Evolutionary conservation across 2,888 invertebrate species (phyloP), one percentile per base, ranked within the genome.

Genomic region (Drosophila borealis): DNA sequence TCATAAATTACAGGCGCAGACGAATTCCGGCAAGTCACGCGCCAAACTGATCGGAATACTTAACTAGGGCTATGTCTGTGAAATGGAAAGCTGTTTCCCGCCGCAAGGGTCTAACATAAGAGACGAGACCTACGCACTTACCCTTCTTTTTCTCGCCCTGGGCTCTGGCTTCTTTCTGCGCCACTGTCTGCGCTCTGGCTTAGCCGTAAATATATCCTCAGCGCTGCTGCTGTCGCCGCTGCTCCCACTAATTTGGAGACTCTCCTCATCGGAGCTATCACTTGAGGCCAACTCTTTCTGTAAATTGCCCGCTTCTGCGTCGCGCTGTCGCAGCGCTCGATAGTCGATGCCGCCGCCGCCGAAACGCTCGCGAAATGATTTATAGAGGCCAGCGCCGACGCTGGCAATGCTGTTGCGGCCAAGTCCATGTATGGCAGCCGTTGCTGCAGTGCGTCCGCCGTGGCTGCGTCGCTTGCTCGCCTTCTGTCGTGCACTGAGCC

Each of bases 171-270:
- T 66, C 63, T 78, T 88, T 6, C 78, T 68, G 14, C 74, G 80
- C 66, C 78, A 68, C 19, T 81, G 79, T 8, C 78, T 64, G 3
- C 74, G 78, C 36, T 70, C 86, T 9, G 79, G 72, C 42, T 76
- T 78, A n/a, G 56, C 51, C 33, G 65, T 70, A 45, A 89, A 90
- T 8, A 91, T 68, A 78, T 91, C 86, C 49, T 91, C 91, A n/a
- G 78, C 78, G 62, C 89, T 90, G 80, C 85, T 90, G 62, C 70
- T 62, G 8, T 25, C 46, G 70, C 33, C 34, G 57, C 1, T n/a
- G n/a, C 74, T 80, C 57, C 37, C 25, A 37, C 66, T 73, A 39
- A 57, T 73, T 19, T 61, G 73, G 37, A 56, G 59, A 46, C 66
- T 83, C 19, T 72, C 74, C 51, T 62, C 71, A 10, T 68, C 78